Percentiles rank a stretch among this genome's conserved stretches.
These are phyloP conservation scores for Conops quadrifasciatus DNA, from an alignment of 2,888 invertebrate species.

Conservation along the genomic window DNA sequence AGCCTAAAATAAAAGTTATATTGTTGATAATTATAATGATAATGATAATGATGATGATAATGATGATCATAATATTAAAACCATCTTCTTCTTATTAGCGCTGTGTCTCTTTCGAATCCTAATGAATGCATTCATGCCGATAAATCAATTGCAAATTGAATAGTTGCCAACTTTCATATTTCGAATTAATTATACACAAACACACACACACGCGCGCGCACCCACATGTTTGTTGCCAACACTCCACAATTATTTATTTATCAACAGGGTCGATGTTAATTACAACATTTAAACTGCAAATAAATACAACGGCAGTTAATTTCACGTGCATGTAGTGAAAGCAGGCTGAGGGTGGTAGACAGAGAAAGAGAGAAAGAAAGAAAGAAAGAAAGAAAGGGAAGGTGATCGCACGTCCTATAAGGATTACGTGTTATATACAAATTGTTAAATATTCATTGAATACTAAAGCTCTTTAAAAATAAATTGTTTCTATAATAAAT, in stretches of 20 bases:
- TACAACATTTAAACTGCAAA: slow-evolving; percentile 29
- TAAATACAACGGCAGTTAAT: not conserved
- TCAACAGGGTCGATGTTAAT: slow-evolving; percentile 30
- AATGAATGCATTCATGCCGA: slow-evolving; percentile 14
- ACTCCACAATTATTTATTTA: slow-evolving; percentile 25
- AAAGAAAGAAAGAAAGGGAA: not conserved
- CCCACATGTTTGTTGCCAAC: not conserved
- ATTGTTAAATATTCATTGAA: too few relatives aligned
- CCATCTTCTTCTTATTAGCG: not conserved
- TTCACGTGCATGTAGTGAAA: not conserved
- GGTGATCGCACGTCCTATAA: too few relatives aligned
- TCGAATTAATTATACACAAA: not conserved
- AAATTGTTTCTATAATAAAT: too few relatives aligned
- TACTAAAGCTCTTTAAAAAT: too few relatives aligned
- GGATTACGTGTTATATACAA: not conserved
- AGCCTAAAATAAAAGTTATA: too few relatives aligned
- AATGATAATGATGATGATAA: too few relatives aligned
- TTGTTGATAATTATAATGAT: too few relatives aligned
- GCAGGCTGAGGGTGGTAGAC: not conserved
- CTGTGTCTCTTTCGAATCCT: not conserved
- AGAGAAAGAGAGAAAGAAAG: not conserved
- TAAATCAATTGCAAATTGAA: slow-evolving; percentile 2
- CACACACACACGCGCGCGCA: not conserved
- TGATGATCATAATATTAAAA: too few relatives aligned
- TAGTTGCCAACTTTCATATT: not conserved